Evolutionary conservation across 2,888 invertebrate species (phyloP), one percentile per base, ranked within the genome.

Genomic region (Volucella bombylans): DNA sequence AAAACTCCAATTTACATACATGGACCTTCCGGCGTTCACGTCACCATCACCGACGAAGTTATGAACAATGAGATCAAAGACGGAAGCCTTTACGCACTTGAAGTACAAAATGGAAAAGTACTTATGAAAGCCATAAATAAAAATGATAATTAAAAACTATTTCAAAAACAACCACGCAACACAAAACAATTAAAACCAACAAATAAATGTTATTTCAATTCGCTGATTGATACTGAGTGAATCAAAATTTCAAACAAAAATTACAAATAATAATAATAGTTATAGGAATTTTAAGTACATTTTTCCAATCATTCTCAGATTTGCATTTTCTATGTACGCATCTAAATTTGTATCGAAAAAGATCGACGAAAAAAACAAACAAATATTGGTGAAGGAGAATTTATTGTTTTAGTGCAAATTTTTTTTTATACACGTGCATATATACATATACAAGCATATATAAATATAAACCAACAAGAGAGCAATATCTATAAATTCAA

Each of bases 21-120:
- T 88, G 98, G 97, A 0, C 97, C 98, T 0, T 95, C 95, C 87
- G 96, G 96, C 14, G 96, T 98, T 8, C 95, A 96, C 87, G 95
- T 98, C 0, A 93, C 96, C 47, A 93, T 98, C 31, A 97, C 95
- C 45, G 96, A 97, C 90, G 97, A 97, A 88, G 94, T 97, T 65
- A 94, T 98, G 14, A 94, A 95, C 41, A 96, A 97, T 90, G 91
- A 90, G 88, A 93, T 97, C 87, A 95, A 95, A 86, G 96, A 97
- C 90, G 95, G 96, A 88, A 94, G 95, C 86, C 94, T 95, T 91
- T 96, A 94, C 90, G 91, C 93, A 76, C 92, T 96, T 79, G 94
- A 95, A 90, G 89, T 92, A 87, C 91, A 92, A 89, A 91, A 90
- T 87, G 92, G 92, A 86, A 92, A 92, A 88, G 90, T 93, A 86